These are phyloP conservation scores for Halcyon smyrnensis DNA, from an alignment of 2,797 vertebrate genomes.

Conservation along the genomic window DNA sequence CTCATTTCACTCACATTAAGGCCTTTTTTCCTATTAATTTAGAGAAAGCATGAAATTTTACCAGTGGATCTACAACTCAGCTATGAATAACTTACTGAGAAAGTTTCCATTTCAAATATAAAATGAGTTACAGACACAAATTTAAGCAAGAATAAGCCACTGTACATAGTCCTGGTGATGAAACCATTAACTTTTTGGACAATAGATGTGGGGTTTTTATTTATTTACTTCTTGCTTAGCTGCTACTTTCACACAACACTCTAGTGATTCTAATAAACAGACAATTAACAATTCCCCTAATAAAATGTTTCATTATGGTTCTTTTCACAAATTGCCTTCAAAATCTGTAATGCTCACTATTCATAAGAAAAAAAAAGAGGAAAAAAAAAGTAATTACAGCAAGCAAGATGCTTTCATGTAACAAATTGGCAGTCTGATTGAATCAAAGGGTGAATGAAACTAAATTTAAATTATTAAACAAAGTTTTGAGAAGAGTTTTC, in stretches of 20 bases:
- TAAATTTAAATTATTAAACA: not conserved
- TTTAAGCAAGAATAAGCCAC: not conserved
- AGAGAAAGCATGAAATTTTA: constrained; percentile 25
- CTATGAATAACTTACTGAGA: not conserved
- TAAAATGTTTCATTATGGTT: not conserved
- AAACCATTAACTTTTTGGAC: not conserved
- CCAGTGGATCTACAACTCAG: not conserved
- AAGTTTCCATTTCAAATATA: not conserved
- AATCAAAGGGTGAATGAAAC: not conserved
- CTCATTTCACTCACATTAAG: not conserved
- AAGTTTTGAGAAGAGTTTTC: not conserved
- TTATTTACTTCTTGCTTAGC: not conserved
- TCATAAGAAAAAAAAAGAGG: not conserved
- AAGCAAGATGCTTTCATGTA: not conserved
- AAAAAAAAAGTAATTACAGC: not conserved
- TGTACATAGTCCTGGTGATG: not conserved
- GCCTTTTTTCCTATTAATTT: constrained; percentile 1
- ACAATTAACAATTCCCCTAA: not conserved
- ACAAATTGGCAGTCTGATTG: not conserved
- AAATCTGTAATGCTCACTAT: not conserved
- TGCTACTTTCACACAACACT: not conserved
- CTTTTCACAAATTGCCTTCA: not conserved
- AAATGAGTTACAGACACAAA: not conserved
- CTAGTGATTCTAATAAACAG: not conserved
- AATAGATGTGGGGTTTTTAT: not conserved